phyloP scores from a whole-genome alignment of 1,140 invertebrate genomes.

The Sinella curviseta region DNA sequence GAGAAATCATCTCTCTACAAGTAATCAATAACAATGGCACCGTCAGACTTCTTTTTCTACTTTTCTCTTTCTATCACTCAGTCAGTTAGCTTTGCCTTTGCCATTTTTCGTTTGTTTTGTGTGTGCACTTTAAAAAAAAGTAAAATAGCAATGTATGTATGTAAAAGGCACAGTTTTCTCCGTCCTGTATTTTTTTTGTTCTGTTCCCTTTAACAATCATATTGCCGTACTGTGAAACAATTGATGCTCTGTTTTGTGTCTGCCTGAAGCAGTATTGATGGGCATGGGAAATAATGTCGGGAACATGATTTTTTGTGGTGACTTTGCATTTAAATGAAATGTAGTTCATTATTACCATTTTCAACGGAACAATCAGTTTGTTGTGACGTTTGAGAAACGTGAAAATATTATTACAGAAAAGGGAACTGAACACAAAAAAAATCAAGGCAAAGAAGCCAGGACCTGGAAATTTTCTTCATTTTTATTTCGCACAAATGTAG shows the following conservation, averaged over 20 bases:
- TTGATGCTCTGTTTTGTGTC: not conserved
- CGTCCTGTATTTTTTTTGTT: not conserved
- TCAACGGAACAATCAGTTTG: not conserved
- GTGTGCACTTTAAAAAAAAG: no score
- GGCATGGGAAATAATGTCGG: not conserved
- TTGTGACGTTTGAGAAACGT: conserved; percentile 1
- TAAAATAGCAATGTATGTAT: not conserved
- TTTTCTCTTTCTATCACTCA: not conserved
- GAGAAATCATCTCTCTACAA: not conserved
- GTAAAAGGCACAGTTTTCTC: not conserved
- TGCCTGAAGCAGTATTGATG: not conserved
- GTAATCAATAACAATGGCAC: conserved; percentile 4
- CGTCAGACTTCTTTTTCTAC: not conserved
- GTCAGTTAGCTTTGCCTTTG: not conserved
- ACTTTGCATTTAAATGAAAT: not conserved
- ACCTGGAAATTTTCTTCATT: no score
- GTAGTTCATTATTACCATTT: not conserved
- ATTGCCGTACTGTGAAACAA: not conserved
- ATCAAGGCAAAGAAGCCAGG: no score
- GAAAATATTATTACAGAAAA: not conserved
- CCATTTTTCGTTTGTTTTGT: not conserved
- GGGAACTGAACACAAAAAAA: no score
- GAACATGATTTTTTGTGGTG: not conserved
- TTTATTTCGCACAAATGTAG: no score
- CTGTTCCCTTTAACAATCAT: not conserved